These are phyloP conservation scores for Entomobrya multifasciata DNA, from an alignment of 2,888 invertebrate genomes.

Conservation along the genomic window DNA sequence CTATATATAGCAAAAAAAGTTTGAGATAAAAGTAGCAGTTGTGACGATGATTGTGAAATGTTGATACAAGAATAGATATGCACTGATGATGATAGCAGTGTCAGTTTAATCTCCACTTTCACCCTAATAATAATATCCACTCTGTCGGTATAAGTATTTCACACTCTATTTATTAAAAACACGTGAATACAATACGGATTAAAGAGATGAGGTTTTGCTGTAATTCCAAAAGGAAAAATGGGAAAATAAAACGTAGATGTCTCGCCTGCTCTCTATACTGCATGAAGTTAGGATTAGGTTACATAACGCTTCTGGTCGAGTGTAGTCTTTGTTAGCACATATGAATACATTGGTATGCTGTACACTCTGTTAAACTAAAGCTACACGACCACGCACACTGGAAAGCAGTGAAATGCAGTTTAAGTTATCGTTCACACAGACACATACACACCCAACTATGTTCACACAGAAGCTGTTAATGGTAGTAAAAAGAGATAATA, in stretches of 20 bases:
- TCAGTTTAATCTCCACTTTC: too few relatives aligned
- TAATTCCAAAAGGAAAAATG: not conserved
- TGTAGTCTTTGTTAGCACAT: too few relatives aligned
- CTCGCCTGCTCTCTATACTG: not conserved
- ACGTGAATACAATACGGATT: conserved; percentile 34
- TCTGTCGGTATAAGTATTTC: conserved; percentile 44
- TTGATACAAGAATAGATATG: not conserved
- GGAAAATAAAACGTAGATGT: not conserved
- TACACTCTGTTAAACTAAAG: too few relatives aligned
- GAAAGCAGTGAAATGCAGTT: conserved; percentile 14
- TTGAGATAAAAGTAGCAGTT: not conserved
- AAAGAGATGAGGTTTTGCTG: conserved; percentile 15
- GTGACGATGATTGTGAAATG: not conserved
- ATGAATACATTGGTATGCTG: too few relatives aligned
- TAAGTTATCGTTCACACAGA: conserved; percentile 12
- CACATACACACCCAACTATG: too few relatives aligned
- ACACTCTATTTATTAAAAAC: conserved; percentile 56
- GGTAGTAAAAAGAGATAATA: conserved; percentile 60
- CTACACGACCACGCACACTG: conserved; percentile 21
- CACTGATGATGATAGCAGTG: conserved; percentile 1
- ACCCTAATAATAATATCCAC: too few relatives aligned
- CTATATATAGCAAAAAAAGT: not conserved
- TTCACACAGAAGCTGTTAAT: conserved; percentile 57
- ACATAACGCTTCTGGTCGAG: too few relatives aligned
- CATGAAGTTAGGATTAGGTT: too few relatives aligned